Conservation (phyloP, 1,140 invertebrate species). For the Laupala kohalensis region DNA sequence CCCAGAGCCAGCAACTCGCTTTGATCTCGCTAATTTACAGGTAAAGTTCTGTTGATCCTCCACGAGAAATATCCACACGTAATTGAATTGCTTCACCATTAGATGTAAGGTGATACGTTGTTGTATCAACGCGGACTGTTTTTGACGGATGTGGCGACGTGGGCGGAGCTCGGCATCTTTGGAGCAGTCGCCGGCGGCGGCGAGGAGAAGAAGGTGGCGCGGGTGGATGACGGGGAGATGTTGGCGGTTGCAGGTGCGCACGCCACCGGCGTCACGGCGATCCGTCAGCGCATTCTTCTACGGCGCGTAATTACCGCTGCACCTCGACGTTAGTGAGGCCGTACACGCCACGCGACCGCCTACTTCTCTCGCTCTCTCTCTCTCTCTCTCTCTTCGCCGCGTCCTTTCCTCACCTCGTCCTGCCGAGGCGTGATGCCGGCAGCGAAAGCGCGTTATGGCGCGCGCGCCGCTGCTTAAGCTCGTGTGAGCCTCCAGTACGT, state of each 20-base stretch:
- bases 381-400: too few species aligned
- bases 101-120: neutral
- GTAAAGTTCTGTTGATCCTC: neutral
- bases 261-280: neutral
- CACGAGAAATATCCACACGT: neutral
- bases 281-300: neutral
- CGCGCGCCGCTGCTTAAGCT: too few species aligned
- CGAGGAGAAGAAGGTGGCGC: neutral
- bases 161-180: too few species aligned
- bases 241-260: neutral
- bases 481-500: too few species aligned
- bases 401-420: too few species aligned
- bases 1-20: neutral
- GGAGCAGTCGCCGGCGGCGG: neutral
- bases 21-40: neutral
- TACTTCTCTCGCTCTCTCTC: too few species aligned
- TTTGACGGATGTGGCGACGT: neutral
- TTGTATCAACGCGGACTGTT: neutral
- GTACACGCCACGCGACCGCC: too few species aligned
- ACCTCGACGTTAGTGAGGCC: neutral
- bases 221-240: neutral
- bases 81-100: neutral
- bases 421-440: too few species aligned
- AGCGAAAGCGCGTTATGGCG: too few species aligned
- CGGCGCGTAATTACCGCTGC: neutral